Evolutionary conservation across 2,113 vertebrate species (phyloP), one percentile per base, ranked within the genome.

Genomic region (Elanoides forficatus): DNA sequence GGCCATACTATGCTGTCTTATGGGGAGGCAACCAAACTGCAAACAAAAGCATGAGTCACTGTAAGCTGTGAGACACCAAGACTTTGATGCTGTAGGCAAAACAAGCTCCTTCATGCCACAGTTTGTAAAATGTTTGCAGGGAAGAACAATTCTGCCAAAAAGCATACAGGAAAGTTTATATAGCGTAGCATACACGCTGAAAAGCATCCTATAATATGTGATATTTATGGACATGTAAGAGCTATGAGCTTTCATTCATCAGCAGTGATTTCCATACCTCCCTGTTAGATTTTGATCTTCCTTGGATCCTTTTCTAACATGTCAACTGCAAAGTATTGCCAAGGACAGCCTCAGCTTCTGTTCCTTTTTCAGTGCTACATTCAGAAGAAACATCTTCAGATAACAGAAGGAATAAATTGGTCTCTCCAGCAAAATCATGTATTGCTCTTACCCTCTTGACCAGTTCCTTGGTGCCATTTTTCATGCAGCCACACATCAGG

Each of bases 71-170:
- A 87, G 88, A 81, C 80, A 94, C 45, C 47, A 42, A 59, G 83
- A 80, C 83, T 89, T 90, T 81, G 88, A 88, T 85, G 88, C 86
- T 85, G 56, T 27, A 75, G 91, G 94, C 83, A 85, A 94, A 97
- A 86, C 95, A 95, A 92, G 93, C 58, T 91, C 48, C 70, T 92
- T 94, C 95, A 94, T 72, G 95, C 66, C 36, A 45, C 42, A 23
- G 58, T 92, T 79, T 60, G 52, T 78, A 62, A 79, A 84, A 72
- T 13, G 53, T 85, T 94, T 80, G 52, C 76, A 95, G 3, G 1
- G 62, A 53, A 95, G 71, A 11, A 82, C 89, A 85, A 66, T 80
- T 48, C 70, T 88, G 75, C 83, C 81, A 81, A 68, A 83, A 90
- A 95, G 30, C 65, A 45, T 25, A 62, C 21, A 63, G 55, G 82